These are phyloP conservation scores for Geotria australis DNA, from an alignment of 2,797 vertebrate species.

Conservation along the genomic window DNA sequence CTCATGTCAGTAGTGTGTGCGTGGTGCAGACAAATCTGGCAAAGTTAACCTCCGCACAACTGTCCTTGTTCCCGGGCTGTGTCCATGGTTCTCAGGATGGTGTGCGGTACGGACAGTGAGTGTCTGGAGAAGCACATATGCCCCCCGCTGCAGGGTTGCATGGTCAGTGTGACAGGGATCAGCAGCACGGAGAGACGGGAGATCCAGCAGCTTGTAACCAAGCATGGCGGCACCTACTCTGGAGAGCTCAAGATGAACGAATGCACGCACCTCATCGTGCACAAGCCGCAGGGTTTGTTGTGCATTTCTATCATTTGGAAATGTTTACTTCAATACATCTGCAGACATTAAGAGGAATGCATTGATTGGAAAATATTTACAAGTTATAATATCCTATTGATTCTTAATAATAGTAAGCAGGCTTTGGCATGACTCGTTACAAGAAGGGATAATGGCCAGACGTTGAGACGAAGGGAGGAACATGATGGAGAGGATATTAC, in stretches of 20 bases:
- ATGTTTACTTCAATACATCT: too few relatives aligned
- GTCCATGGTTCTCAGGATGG: conserved; percentile 15
- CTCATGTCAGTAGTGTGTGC: too few relatives aligned
- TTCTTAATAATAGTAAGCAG: not conserved
- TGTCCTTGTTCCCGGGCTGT: too few relatives aligned
- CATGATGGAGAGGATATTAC: too few relatives aligned
- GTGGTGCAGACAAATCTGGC: too few relatives aligned
- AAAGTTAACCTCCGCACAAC: too few relatives aligned
- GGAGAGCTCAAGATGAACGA: conserved; percentile 96
- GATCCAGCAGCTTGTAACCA: conserved; percentile 40
- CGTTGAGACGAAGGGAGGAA: not conserved
- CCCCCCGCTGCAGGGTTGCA: conserved; percentile 58
- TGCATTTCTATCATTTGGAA: too few relatives aligned
- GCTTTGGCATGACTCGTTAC: not conserved
- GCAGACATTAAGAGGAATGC: too few relatives aligned
- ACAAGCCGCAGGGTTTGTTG: conserved; percentile 45
- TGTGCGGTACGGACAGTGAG: conserved; percentile 34
- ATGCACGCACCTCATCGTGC: conserved; percentile 78
- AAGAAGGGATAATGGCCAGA: not conserved
- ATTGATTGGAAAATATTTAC: not conserved
- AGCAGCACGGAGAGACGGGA: conserved; percentile 39
- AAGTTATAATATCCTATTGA: not conserved
- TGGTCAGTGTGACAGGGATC: conserved; percentile 63
- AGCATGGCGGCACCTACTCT: conserved; percentile 47
- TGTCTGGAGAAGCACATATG: conserved; percentile 32